These are phyloP conservation scores for Nomada hirtipes DNA, from an alignment of 2,888 invertebrate species.

Conservation along the genomic window DNA sequence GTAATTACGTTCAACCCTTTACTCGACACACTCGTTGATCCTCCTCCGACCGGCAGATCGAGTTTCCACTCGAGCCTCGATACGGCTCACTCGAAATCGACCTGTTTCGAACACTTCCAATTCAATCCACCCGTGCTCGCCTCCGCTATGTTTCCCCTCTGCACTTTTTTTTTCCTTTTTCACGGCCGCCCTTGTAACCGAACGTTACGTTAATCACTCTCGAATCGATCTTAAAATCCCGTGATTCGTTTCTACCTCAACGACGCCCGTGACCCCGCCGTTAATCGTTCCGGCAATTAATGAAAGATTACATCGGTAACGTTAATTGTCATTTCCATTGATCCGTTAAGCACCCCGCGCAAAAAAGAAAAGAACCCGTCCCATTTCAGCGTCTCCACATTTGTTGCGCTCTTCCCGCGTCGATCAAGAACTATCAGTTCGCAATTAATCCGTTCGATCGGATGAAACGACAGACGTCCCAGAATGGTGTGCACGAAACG, in stretches of 20 bases:
- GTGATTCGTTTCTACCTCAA: background rate
- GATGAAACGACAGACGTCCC: slow-evolving; percentile 22
- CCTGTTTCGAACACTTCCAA: slow-evolving; percentile 44
- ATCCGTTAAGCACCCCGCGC: no score
- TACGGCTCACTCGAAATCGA: slow-evolving; percentile 47
- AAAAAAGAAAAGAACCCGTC: background rate
- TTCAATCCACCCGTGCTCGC: slow-evolving; percentile 17
- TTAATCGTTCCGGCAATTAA: no score
- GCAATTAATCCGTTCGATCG: slow-evolving; percentile 64
- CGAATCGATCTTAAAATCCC: slow-evolving; percentile 1
- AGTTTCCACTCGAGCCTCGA: slow-evolving; percentile 53
- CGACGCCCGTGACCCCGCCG: background rate
- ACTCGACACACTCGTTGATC: slow-evolving; percentile 38
- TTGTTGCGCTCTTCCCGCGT: background rate
- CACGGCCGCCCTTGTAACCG: background rate
- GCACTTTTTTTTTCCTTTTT: background rate
- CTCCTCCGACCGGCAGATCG: slow-evolving; percentile 42
- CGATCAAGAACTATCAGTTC: slow-evolving; percentile 58
- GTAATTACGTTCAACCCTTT: slow-evolving; percentile 61
- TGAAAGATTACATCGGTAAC: no score
- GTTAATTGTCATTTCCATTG: no score
- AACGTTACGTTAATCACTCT: background rate
- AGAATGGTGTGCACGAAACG: background rate
- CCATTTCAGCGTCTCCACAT: background rate
- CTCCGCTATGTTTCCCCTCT: background rate